Evolutionary conservation across 2,797 vertebrate species (phyloP).

Genomic region (Limosa lapponica): DNA sequence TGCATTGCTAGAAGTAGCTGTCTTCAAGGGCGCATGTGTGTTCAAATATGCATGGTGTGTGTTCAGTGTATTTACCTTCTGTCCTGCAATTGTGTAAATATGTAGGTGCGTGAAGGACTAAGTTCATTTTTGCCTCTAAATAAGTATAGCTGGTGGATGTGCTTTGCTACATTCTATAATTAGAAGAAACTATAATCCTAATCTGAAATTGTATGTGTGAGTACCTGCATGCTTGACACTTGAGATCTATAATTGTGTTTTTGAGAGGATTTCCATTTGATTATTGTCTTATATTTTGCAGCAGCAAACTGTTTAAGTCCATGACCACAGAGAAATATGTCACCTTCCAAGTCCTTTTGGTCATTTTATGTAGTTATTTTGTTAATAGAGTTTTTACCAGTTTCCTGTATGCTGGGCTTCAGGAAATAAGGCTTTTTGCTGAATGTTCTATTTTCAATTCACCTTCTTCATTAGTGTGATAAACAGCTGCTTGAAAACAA

Average conservation of each 20-base stretch:
- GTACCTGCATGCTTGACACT: neutral
- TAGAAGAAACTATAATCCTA: neutral
- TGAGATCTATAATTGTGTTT: neutral
- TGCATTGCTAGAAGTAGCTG: neutral
- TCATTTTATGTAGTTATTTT: neutral
- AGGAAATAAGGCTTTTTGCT: neutral
- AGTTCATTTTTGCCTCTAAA: neutral
- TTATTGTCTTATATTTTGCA: neutral
- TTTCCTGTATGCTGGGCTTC: neutral
- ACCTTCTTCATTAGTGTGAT: neutral
- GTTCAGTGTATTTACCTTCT: neutral
- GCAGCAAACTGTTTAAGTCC: neutral
- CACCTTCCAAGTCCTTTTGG: neutral
- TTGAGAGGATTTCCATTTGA: neutral
- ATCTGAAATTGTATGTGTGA: neutral
- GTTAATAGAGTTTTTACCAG: neutral
- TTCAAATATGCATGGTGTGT: neutral
- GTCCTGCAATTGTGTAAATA: neutral
- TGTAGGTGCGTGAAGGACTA: neutral
- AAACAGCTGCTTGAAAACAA: conserved; percentile 3
- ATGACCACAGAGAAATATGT: neutral
- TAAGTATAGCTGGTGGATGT: neutral
- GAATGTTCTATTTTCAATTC: neutral
- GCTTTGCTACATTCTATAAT: neutral
- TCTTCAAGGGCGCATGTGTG: neutral